Percentiles rank a stretch among this genome's conserved stretches.
Evolutionary conservation across 2,797 vertebrate species (phyloP).

Genomic region (Leptatherina wallacei): DNA sequence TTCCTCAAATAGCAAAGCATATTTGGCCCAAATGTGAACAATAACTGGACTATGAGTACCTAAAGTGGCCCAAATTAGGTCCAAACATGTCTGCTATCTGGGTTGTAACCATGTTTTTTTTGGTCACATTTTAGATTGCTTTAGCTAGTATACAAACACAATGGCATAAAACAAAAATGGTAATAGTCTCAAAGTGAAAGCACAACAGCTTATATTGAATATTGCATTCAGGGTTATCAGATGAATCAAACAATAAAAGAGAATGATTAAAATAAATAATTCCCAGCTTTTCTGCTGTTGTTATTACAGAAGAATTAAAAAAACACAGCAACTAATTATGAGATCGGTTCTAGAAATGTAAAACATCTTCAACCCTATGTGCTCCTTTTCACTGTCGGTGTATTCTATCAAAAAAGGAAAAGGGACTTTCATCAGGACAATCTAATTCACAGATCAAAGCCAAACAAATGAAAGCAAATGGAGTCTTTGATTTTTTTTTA

Average conservation of each 20-base stretch:
- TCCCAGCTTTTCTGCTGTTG: not conserved
- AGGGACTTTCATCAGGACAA: not conserved
- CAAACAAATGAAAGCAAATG: slow-evolving; percentile 21
- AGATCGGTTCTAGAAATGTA: not conserved
- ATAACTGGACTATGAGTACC: not conserved
- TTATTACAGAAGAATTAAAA: not conserved
- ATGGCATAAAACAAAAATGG: slow-evolving; percentile 5
- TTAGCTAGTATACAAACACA: not conserved
- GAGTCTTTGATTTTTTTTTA: slow-evolving; percentile 32
- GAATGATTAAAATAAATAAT: slow-evolving; percentile 3
- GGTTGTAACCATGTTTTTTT: not conserved
- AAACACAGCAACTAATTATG: not conserved
- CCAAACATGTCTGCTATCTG: not conserved
- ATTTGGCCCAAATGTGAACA: not conserved
- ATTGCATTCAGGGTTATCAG: slow-evolving; percentile 14
- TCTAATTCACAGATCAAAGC: slow-evolving; percentile 33
- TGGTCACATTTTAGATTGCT: not conserved
- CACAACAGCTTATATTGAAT: not conserved
- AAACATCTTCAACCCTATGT: not conserved
- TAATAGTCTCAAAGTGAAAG: slow-evolving; percentile 4
- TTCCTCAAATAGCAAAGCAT: not conserved
- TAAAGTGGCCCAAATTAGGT: not conserved
- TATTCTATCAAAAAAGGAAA: slow-evolving; percentile 11
- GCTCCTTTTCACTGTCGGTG: not conserved
- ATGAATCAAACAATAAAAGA: not conserved